These are phyloP conservation scores for Eulemur albifrons DNA, from an alignment of 2,797 vertebrate species.

Conservation along the genomic window DNA sequence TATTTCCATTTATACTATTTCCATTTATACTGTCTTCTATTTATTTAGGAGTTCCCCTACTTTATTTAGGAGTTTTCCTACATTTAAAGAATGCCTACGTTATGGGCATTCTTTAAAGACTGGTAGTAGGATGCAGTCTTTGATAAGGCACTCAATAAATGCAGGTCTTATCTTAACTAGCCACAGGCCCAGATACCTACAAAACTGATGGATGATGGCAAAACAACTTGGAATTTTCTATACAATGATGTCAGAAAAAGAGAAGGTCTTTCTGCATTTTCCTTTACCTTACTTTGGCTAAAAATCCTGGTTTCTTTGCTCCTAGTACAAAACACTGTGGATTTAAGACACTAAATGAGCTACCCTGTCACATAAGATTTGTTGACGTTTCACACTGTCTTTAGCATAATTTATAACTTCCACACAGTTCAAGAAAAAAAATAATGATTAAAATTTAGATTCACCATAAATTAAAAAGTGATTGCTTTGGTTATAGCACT, in stretches of 20 bases:
- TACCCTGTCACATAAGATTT: constrained; percentile 69
- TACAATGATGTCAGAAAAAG: not conserved
- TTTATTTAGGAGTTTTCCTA: not conserved
- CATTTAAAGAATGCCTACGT: not conserved
- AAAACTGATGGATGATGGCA: not conserved
- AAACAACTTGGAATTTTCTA: not conserved
- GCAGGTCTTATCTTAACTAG: not conserved
- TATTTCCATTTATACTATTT: not conserved
- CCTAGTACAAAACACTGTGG: not conserved
- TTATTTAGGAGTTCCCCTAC: not conserved
- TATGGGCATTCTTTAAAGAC: not conserved
- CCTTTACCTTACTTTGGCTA: not conserved
- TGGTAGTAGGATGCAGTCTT: not conserved
- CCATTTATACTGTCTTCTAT: not conserved
- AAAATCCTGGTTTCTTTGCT: constrained; percentile 37
- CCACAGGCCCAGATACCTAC: not conserved
- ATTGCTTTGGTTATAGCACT: constrained; percentile 59
- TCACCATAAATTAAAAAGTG: constrained; percentile 69
- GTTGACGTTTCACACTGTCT: constrained; percentile 65
- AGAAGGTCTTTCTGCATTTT: constrained; percentile 1
- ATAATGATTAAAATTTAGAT: constrained; percentile 70
- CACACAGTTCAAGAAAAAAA: constrained; percentile 26
- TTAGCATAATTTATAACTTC: constrained; percentile 54
- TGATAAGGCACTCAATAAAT: not conserved
- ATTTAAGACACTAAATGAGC: constrained; percentile 62